A percentile compares a stretch with the other conserved stretches of the same genome.
phyloP scores from a whole-genome alignment of 2,113 vertebrate species.

The western clawed frog (Xenopus tropicalis) region DNA sequence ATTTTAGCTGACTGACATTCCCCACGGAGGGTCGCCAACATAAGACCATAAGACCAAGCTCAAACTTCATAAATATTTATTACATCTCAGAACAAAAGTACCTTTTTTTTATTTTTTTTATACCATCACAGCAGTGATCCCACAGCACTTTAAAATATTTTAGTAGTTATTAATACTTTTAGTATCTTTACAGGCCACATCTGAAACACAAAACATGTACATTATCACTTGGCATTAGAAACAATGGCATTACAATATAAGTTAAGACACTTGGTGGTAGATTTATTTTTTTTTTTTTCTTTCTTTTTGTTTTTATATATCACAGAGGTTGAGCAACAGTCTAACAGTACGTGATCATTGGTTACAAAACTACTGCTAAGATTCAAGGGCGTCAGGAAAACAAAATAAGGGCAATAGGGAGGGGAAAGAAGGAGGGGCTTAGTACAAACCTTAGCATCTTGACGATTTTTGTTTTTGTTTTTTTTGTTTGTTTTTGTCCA shows the following conservation, averaged over 20 bases:
- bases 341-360: constrained; percentile 74
- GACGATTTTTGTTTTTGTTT: constrained; percentile 31
- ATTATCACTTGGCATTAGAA: constrained; percentile 85
- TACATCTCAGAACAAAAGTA: constrained; percentile 78
- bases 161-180: constrained; percentile 68
- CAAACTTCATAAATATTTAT: constrained; percentile 86
- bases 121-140: constrained; percentile 79
- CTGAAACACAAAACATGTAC: constrained; percentile 81
- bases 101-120: no score
- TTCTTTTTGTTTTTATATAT: constrained; percentile 59
- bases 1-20: no score
- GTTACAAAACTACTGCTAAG: constrained; percentile 66
- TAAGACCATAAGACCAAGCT: background rate
- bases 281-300: constrained; percentile 52
- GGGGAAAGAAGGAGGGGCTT: constrained; percentile 10
- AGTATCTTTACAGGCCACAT: constrained; percentile 78
- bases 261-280: constrained; percentile 89
- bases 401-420: constrained; percentile 25
- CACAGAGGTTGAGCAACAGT: constrained; percentile 77
- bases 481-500: constrained; percentile 16
- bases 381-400: constrained; percentile 53
- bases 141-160: constrained; percentile 68
- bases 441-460: constrained; percentile 52
- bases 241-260: constrained; percentile 81
- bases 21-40: no score